Percentiles rank a stretch among this genome's conserved stretches.
Conservation (phyloP, 2,797 vertebrate genomes). For the Rhincodon typus region DNA sequence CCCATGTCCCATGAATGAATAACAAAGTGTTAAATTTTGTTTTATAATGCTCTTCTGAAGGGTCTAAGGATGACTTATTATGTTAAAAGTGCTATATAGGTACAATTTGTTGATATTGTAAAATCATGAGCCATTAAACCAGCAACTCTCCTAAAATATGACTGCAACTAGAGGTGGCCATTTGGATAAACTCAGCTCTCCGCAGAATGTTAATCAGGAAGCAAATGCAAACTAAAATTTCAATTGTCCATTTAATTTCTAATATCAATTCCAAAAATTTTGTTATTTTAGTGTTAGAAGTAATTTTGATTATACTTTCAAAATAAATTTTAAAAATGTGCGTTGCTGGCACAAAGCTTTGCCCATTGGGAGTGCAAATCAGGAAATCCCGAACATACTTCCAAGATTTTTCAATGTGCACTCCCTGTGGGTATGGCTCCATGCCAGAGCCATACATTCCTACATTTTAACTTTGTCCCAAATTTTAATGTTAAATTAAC, state of each 20-base stretch:
- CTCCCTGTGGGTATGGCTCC: conserved; percentile 29
- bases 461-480: background rate
- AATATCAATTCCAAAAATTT: background rate
- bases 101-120: background rate
- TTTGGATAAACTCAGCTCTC: background rate
- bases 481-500: background rate
- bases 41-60: background rate
- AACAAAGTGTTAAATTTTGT: background rate
- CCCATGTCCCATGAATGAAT: too few species aligned
- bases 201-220: background rate
- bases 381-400: conserved; percentile 27
- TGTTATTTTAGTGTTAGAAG: background rate
- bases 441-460: conserved; percentile 15
- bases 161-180: background rate
- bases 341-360: conserved; percentile 1
- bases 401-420: conserved; percentile 23
- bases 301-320: conserved; percentile 12
- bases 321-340: conserved; percentile 31
- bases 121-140: background rate
- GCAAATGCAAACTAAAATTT: background rate
- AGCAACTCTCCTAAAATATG: background rate
- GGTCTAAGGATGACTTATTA: background rate
- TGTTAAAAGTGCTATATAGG: background rate
- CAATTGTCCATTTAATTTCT: conserved; percentile 6
- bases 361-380: conserved; percentile 15